Percentiles rank a stretch among this genome's conserved stretches.
Conservation (phyloP, 2,113 vertebrate genomes). For the Hypomesus transpacificus region DNA sequence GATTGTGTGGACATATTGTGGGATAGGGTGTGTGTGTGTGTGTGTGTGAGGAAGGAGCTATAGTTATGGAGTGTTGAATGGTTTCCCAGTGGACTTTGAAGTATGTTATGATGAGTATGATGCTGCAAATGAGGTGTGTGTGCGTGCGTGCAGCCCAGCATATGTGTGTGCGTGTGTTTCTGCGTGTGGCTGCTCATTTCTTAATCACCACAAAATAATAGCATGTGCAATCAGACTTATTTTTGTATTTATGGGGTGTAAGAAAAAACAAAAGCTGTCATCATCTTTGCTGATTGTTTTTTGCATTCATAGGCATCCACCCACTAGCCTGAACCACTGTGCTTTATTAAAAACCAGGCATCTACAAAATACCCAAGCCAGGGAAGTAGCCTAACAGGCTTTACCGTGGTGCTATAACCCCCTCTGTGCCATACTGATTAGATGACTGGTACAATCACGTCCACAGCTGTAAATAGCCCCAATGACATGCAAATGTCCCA, state of each 20-base stretch:
- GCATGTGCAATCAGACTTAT: constrained; percentile 17
- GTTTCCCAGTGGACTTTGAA: too few relatives aligned
- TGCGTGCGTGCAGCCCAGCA: neutral
- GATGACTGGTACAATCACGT: neutral
- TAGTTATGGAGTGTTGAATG: neutral
- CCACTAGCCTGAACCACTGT: constrained; percentile 29
- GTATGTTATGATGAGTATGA: neutral
- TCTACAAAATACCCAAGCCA: neutral
- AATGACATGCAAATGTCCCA: constrained; percentile 31
- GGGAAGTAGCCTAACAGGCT: neutral
- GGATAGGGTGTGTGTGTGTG: neutral
- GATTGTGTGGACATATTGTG: neutral
- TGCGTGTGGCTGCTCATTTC: neutral
- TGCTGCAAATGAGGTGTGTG: too few relatives aligned
- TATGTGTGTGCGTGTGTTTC: neutral
- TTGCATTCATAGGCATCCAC: constrained; percentile 38
- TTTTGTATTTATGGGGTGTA: constrained; percentile 16
- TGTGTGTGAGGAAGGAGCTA: neutral
- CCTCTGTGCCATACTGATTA: constrained; percentile 25
- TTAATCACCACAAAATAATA: constrained; percentile 20
- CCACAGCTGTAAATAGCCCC: constrained; percentile 25
- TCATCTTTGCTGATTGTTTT: constrained; percentile 47
- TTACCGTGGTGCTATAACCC: neutral
- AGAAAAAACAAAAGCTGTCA: constrained; percentile 51
- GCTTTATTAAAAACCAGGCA: constrained; percentile 30